These are phyloP conservation scores for Heteromyza rotundicornis DNA, from an alignment of 2,888 invertebrate species.

Conservation along the genomic window DNA sequence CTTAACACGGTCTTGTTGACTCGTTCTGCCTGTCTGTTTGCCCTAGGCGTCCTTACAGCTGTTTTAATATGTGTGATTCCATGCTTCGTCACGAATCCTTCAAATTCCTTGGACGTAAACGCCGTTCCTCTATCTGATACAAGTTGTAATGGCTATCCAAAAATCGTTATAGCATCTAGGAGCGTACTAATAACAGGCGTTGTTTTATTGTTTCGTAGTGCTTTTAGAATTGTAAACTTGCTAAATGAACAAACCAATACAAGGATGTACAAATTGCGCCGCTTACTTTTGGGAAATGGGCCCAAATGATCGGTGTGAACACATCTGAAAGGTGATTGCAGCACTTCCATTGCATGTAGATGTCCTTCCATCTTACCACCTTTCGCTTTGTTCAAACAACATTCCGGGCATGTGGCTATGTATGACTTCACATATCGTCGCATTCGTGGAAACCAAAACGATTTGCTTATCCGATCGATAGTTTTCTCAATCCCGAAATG, in stretches of 20 bases:
- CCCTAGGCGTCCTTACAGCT: neutral
- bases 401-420: conserved; percentile 30
- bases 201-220: conserved; percentile 14
- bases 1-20: neutral
- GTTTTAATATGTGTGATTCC: too few relatives aligned
- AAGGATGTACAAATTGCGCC: conserved; percentile 8
- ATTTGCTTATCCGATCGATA: conserved; percentile 27
- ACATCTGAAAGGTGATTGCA: conserved; percentile 27
- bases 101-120: neutral
- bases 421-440: conserved; percentile 30
- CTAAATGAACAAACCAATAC: neutral
- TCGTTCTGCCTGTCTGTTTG: neutral
- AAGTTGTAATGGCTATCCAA: neutral
- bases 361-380: conserved; percentile 25
- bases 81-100: neutral
- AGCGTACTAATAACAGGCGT: conserved; percentile 8
- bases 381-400: conserved; percentile 27
- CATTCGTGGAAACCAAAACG: conserved; percentile 35
- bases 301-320: conserved; percentile 35
- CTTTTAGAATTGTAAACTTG: neutral
- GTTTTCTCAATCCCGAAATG: conserved; percentile 34
- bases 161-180: neutral
- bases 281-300: conserved; percentile 30
- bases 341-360: conserved; percentile 17
- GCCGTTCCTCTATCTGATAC: neutral